phyloP scores from a whole-genome alignment of 2,797 vertebrate genomes.

The Stomatorhinus walkeri region DNA sequence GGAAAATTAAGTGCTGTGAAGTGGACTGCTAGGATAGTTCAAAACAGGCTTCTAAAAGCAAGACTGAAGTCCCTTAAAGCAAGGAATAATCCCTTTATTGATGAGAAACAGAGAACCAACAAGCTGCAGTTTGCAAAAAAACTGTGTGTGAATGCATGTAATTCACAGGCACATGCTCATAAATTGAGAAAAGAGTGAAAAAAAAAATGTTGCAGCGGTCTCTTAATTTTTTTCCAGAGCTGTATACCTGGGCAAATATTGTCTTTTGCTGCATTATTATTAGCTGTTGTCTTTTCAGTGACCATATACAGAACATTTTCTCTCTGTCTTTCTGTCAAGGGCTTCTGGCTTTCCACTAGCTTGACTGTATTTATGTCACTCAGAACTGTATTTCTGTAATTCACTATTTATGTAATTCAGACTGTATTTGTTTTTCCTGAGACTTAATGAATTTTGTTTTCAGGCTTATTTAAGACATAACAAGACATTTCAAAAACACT shows the following conservation, averaged over 20 bases:
- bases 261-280: neutral
- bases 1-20: too few relatives aligned
- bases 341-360: neutral
- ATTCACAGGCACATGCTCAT: too few relatives aligned
- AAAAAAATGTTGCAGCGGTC: too few relatives aligned
- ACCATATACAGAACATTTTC: neutral
- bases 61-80: too few relatives aligned
- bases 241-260: neutral
- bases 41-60: too few relatives aligned
- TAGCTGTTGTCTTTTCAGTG: neutral
- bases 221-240: neutral
- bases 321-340: neutral
- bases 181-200: too few relatives aligned
- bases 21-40: too few relatives aligned
- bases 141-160: neutral
- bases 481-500: neutral
- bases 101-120: too few relatives aligned
- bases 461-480: neutral
- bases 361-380: neutral
- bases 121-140: too few relatives aligned
- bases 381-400: neutral
- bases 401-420: neutral
- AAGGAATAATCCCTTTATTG: too few relatives aligned
- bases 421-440: neutral
- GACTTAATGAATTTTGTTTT: neutral